Evolutionary conservation across 1,140 invertebrate species (phyloP), one percentile per base, ranked within the genome.

Genomic region (Conopomorpha cramerella): DNA sequence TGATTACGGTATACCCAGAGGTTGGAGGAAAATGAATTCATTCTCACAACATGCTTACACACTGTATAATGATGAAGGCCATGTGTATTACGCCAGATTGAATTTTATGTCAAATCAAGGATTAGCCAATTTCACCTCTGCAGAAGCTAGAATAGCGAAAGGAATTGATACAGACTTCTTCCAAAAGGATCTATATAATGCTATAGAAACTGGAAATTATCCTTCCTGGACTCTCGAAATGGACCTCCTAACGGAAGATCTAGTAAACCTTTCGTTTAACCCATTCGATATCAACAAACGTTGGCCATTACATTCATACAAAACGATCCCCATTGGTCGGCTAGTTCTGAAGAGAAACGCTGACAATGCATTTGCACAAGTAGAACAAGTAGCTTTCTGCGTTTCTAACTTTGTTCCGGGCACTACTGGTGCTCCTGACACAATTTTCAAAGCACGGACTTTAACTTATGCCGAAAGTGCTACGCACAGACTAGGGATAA

Each of bases 401-500:
- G 92, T 92, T 2, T 83, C 87, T 19, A 87, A 92, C 60, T 77
- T 95, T 4, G n/a, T n/a, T n/a, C n/a, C n/a, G n/a, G n/a, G n/a
- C n/a, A n/a, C n/a, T n/a, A n/a, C n/a, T n/a, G n/a, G n/a, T n/a
- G n/a, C n/a, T n/a, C n/a, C n/a, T n/a, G n/a, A n/a, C n/a, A n/a
- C n/a, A n/a, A n/a, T n/a, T n/a, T 30, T 30, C 11, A 30, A 19
- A 15, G 28, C 8, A 2, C 27, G 36, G 15, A 12, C 12, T 10
- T 94, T 93, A 53, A 83, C 90, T 11, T 95, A 95, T 59, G 80
- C 82, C 1, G 92, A 95, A 60, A 91, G 92, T 3, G 91, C 93
- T 43, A 80, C 89, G 36, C 87, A 95, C 66, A 83, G 93, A 1
- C 73, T 96, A 11, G 92, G 93, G 12, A 77, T 86, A 1, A 96